Evolutionary conservation across 2,797 vertebrate genomes (phyloP), one percentile per base, ranked within the genome.

Genomic region (Austrolebias charrua): DNA sequence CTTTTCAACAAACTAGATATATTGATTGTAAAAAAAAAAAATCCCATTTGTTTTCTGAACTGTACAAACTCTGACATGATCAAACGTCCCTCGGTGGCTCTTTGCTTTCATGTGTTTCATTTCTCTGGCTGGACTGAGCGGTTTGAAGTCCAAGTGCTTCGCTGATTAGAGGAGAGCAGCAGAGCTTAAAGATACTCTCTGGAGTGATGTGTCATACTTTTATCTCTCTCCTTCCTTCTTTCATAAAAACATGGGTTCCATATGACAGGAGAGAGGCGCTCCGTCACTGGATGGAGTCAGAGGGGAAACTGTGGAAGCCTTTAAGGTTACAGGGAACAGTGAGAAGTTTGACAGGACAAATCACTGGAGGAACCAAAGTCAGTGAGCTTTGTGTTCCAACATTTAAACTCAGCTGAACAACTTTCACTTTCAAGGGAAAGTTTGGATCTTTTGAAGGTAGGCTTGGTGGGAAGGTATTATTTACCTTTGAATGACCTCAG

Each of bases 101-200:
- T 73, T 66, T 56, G 68, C 75, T 76, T 79, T 80, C 60, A 63
- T 68, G 38, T 10, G 29, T 68, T 60, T 79, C 60, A 38, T 73
- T 63, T 69, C 52, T 71, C 51, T 68, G 54, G 44, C 43, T 57
- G 66, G 31, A 73, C 66, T 28, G 3, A 16, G 28, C 44, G 53
- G 69, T 86, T 83, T 89, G 82, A 88, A 85, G 80, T 88, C 54
- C 38, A 53, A 71, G 67, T 19, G 56, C 58, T 59, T 73, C 70
- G 77, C 66, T 80, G 78, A 79, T 72, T 79, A 83, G 69, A 80
- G 67, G 53, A 64, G 72, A 57, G 67, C 45, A 56, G 48, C 69
- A 56, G 69, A 73, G 76, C 55, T 73, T 63, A 76, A 67, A 73
- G 31, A 62, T 60, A 46, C 63, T 73, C 67, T 82, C 73, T 55